A percentile compares a stretch with the other conserved stretches of the same genome.
Conservation (phyloP, 2,888 invertebrate species). For the Pegoplata infirma region DNA sequence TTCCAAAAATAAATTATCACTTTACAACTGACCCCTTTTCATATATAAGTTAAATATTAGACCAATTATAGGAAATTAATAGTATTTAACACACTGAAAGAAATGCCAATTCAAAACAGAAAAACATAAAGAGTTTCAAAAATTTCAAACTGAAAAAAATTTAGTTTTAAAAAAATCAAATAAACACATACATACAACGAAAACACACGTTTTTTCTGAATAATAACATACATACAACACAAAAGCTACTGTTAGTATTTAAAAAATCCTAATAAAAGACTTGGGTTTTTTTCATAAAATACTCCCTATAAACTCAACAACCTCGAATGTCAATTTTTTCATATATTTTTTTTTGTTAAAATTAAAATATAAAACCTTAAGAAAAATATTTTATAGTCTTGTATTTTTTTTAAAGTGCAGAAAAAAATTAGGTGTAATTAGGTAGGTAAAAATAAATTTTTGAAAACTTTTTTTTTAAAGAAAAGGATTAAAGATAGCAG, state of each 20-base stretch:
- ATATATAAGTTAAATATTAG: not conserved
- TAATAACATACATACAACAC: constrained; percentile 36
- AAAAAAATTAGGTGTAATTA: constrained; percentile 17
- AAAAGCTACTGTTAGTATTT: constrained; percentile 45
- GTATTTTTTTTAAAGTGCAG: not conserved
- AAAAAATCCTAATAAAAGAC: constrained; percentile 17
- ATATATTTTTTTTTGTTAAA: too few species aligned
- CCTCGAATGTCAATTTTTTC: constrained; percentile 75
- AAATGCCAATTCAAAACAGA: constrained; percentile 39
- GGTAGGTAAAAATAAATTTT: constrained; percentile 13
- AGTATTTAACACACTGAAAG: constrained; percentile 33
- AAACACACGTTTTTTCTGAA: constrained; percentile 30
- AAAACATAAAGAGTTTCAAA: constrained; percentile 9
- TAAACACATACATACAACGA: constrained; percentile 30
- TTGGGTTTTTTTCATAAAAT: constrained; percentile 1
- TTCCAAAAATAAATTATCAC: not conserved
- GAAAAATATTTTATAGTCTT: not conserved
- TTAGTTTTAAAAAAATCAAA: not conserved
- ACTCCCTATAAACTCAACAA: constrained; percentile 29
- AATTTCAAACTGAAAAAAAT: constrained; percentile 5
- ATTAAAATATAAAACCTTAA: not conserved
- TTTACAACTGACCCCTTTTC: not conserved
- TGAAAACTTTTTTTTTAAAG: not conserved
- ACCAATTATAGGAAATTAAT: not conserved
- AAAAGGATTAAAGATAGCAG: constrained; percentile 32